phyloP scores from a whole-genome alignment of 2,797 vertebrate genomes.

The Phalanger gymnotis region DNA sequence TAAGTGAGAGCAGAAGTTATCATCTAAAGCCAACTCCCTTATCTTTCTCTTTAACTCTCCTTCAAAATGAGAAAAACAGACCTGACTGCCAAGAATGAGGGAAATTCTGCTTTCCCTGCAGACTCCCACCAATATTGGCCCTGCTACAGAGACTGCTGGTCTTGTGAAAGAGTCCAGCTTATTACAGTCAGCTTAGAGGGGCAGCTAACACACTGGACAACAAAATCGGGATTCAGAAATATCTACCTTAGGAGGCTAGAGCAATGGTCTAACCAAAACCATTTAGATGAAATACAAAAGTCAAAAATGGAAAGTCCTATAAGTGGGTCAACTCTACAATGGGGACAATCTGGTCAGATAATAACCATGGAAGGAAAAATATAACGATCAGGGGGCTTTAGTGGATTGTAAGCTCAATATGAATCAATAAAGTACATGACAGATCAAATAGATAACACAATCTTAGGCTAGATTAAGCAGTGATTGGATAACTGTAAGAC shows the following conservation, averaged over 20 bases:
- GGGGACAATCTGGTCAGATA: background rate
- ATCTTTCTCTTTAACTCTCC: background rate
- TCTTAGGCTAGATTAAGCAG: background rate
- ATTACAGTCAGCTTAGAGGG: background rate
- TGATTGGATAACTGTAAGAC: background rate
- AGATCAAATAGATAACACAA: background rate
- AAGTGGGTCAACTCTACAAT: background rate
- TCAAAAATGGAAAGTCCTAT: background rate
- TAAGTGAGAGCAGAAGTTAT: background rate
- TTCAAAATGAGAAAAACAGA: slow-evolving; percentile 26
- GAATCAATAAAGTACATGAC: background rate
- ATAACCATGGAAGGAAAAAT: background rate
- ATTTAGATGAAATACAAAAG: background rate
- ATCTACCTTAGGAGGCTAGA: background rate
- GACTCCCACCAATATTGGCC: background rate
- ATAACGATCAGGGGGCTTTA: background rate
- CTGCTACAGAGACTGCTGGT: background rate
- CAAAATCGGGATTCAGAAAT: background rate
- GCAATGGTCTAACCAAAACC: background rate
- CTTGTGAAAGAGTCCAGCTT: background rate
- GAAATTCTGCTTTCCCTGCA: background rate
- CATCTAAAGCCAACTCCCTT: background rate
- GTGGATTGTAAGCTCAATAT: background rate
- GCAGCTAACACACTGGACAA: background rate
- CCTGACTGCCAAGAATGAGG: background rate